These are phyloP conservation scores for Nephrotoma flavescens DNA, from an alignment of 2,888 invertebrate genomes.

Conservation along the genomic window DNA sequence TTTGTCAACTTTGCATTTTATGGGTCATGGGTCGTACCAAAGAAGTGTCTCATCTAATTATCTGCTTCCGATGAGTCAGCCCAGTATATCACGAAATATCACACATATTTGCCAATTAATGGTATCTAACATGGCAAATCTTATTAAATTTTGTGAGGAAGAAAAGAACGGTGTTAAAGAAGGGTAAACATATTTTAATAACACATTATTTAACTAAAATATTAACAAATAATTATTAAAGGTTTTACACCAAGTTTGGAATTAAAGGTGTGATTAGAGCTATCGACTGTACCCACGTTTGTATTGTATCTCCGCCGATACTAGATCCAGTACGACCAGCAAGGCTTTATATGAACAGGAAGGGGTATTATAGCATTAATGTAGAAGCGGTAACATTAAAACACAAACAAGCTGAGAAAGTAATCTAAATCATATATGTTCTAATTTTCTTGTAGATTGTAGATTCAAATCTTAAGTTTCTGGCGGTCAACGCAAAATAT, in stretches of 20 bases:
- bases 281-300: conserved; percentile 9
- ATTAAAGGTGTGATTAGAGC: conserved; percentile 10
- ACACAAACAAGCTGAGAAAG: neutral
- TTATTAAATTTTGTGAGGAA: neutral
- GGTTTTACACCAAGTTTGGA: conserved; percentile 5
- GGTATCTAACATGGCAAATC: neutral
- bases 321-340: conserved; percentile 3
- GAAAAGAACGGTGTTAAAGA: too few relatives aligned
- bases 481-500: conserved; percentile 8
- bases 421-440: neutral
- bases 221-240: neutral
- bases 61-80: neutral
- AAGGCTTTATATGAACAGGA: conserved; percentile 9
- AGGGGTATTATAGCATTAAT: conserved; percentile 11
- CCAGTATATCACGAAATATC: too few relatives aligned
- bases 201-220: neutral
- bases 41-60: neutral
- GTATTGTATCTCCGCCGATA: conserved; percentile 8
- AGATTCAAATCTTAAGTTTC: conserved; percentile 7
- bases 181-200: neutral
- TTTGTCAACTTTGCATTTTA: neutral
- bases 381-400: conserved; percentile 7
- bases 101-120: neutral
- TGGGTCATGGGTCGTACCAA: neutral
- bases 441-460: neutral